Percentiles rank a stretch among this genome's conserved stretches.
Conservation (phyloP, 2,888 invertebrate species). For the Micoletzkya japonica region DNA sequence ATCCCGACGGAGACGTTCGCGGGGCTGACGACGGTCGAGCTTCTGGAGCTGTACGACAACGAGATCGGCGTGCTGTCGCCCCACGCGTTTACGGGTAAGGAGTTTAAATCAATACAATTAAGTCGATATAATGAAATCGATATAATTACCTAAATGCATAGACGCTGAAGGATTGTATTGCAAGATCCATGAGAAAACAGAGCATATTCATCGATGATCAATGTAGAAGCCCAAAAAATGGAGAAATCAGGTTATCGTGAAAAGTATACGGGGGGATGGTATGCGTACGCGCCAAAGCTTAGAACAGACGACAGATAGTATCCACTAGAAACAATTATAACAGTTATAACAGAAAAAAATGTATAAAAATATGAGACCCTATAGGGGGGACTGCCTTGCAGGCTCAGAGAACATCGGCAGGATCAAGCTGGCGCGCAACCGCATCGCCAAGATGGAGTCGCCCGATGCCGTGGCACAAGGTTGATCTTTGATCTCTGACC, state of each 20-base stretch:
- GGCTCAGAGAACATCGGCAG: constrained; percentile 23
- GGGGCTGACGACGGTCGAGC: constrained; percentile 41
- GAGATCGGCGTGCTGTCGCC: constrained; percentile 40
- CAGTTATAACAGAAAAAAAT: too few relatives aligned
- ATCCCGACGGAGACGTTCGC: constrained; percentile 45
- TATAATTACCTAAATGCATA: too few relatives aligned
- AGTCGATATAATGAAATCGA: background rate
- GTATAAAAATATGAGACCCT: too few relatives aligned
- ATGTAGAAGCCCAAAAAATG: background rate
- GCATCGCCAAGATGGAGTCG: constrained; percentile 23
- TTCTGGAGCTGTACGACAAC: constrained; percentile 44
- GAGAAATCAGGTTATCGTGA: background rate
- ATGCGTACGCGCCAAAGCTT: background rate
- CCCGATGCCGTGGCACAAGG: constrained; percentile 24
- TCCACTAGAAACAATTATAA: background rate
- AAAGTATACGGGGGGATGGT: background rate
- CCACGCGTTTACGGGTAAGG: constrained; percentile 39
- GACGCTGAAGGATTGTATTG: too few relatives aligned
- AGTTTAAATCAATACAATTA: background rate
- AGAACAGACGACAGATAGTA: background rate
- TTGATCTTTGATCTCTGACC: background rate
- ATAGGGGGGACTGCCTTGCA: too few relatives aligned
- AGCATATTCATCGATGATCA: too few relatives aligned
- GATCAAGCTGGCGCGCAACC: constrained; percentile 18
- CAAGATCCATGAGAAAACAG: too few relatives aligned